Evolutionary conservation across 2,113 vertebrate genomes (phyloP).

Genomic region (Perca schrenkii): DNA sequence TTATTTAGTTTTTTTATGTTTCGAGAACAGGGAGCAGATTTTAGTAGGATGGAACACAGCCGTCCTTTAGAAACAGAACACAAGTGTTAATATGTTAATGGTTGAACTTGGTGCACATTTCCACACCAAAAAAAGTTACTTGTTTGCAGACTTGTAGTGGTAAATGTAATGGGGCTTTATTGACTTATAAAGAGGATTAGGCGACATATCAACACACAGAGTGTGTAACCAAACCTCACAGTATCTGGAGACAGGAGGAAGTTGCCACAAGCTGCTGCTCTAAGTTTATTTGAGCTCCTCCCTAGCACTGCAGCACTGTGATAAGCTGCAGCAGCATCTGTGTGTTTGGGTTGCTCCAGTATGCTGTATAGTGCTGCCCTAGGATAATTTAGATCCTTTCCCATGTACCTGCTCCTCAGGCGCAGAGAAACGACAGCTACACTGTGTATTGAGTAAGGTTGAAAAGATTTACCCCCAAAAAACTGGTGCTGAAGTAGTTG

Average conservation of each 20-base stretch:
- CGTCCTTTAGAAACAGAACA: neutral
- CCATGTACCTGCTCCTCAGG: constrained; percentile 67
- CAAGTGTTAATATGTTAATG: neutral
- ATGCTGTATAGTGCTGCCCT: constrained; percentile 47
- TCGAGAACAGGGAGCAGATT: neutral
- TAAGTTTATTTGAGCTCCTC: constrained; percentile 66
- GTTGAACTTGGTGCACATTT: neutral
- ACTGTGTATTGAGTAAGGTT: constrained; percentile 25
- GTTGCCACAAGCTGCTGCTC: constrained; percentile 64
- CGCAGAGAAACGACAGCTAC: constrained; percentile 13
- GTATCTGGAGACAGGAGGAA: constrained; percentile 58
- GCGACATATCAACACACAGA: constrained; percentile 46
- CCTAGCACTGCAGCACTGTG: constrained; percentile 74
- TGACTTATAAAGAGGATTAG: constrained; percentile 66
- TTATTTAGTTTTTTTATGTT: neutral
- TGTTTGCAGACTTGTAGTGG: constrained; percentile 39
- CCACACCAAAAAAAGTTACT: constrained; percentile 32
- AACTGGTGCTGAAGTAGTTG: constrained; percentile 19
- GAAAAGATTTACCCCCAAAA: constrained; percentile 17
- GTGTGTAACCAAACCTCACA: constrained; percentile 54
- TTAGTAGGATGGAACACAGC: neutral
- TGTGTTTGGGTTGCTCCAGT: constrained; percentile 55
- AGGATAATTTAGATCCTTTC: constrained; percentile 71
- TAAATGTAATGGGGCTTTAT: constrained; percentile 50
- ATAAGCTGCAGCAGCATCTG: constrained; percentile 65